Conservation (phyloP, 2,888 invertebrate species). For the Agonopterix arenella region DNA sequence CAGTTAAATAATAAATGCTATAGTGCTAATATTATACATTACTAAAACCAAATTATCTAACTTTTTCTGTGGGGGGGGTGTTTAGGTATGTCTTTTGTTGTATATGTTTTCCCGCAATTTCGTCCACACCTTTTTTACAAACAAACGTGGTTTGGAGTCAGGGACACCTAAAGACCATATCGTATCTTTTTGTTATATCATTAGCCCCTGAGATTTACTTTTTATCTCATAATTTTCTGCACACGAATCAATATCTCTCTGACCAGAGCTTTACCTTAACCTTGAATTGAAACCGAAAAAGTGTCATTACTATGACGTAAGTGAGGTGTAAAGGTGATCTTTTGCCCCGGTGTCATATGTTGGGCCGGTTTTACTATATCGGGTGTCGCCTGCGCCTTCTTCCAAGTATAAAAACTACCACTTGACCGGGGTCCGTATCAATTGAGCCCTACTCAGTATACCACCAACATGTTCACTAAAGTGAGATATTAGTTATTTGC, state of each 20-base stretch:
- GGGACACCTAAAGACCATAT: no score
- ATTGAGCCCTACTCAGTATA: slow-evolving; percentile 48
- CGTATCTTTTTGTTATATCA: no score
- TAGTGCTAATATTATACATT: no score
- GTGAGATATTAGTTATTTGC: slow-evolving; percentile 33
- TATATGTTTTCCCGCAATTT: no score
- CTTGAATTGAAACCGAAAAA: slow-evolving; percentile 56
- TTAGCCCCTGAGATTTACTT: no score
- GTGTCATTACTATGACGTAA: slow-evolving; percentile 57
- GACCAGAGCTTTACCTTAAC: slow-evolving; percentile 27
- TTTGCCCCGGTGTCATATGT: slow-evolving; percentile 56
- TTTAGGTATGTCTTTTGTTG: no score
- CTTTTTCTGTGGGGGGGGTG: no score
- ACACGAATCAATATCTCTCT: neutral
- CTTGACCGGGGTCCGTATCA: slow-evolving; percentile 49
- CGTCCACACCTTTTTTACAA: no score
- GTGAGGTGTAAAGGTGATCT: slow-evolving; percentile 50
- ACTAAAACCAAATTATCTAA: no score
- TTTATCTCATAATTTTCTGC: no score
- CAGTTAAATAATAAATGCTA: no score
- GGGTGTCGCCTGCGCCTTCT: slow-evolving; percentile 42
- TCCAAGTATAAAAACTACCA: slow-evolving; percentile 68
- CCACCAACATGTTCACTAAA: slow-evolving; percentile 64
- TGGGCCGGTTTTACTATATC: slow-evolving; percentile 58
- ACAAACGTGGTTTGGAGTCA: no score